phyloP scores from a whole-genome alignment of 2,113 vertebrate species.

The Periophthalmodon schlosseri region DNA sequence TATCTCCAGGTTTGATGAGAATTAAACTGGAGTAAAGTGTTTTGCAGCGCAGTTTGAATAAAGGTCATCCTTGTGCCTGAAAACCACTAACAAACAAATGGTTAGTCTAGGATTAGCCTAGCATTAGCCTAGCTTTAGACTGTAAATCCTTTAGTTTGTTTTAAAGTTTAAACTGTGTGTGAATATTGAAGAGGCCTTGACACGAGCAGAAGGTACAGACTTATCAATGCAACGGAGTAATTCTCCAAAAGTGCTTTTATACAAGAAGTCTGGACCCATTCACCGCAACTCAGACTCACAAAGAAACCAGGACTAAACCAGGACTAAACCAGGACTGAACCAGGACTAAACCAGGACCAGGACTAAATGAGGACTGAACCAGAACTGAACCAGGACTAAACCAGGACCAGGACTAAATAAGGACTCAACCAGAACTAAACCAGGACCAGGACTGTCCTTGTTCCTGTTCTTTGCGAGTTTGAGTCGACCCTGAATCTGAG shows the following conservation, averaged over 20 bases:
- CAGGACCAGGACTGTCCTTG: not conserved
- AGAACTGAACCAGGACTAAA: not conserved
- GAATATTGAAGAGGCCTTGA: constrained; percentile 54
- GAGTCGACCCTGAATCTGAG: constrained; percentile 9
- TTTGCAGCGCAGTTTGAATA: not conserved
- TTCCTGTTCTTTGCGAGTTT: not conserved
- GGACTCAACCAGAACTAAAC: too few relatives aligned
- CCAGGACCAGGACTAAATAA: not conserved
- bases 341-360: too few relatives aligned
- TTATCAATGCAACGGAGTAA: constrained; percentile 58
- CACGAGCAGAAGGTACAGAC: constrained; percentile 46
- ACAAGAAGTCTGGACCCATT: not conserved
- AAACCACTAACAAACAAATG: not conserved
- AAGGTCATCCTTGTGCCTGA: not conserved
- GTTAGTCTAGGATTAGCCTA: not conserved
- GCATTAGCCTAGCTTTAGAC: not conserved
- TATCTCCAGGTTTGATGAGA: not conserved
- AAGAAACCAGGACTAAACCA: not conserved
- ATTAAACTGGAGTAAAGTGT: not conserved
- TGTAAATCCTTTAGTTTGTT: constrained; percentile 4
- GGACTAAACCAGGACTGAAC: too few relatives aligned
- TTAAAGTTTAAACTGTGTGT: constrained; percentile 1
- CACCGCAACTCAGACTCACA: not conserved
- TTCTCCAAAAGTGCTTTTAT: constrained; percentile 55
- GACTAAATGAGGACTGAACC: too few relatives aligned